phyloP scores from a whole-genome alignment of 2,113 vertebrate genomes.

The Fregetta grallaria region DNA sequence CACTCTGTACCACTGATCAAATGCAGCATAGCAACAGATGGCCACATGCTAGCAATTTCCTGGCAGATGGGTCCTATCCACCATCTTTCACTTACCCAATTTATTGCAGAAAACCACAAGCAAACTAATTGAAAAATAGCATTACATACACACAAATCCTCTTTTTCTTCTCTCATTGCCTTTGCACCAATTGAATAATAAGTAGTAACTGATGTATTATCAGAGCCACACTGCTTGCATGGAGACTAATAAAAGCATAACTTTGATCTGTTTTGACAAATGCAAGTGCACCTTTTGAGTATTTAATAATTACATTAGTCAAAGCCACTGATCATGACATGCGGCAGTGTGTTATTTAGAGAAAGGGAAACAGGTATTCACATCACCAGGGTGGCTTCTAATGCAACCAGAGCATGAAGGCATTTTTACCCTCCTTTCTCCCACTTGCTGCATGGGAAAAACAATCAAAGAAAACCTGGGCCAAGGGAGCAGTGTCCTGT shows the following conservation, averaged over 20 bases:
- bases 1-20: constrained; percentile 3
- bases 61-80: constrained; percentile 31
- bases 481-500: neutral
- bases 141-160: neutral
- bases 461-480: neutral
- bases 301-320: constrained; percentile 58
- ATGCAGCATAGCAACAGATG: constrained; percentile 26
- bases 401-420: neutral
- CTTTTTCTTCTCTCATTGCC: constrained; percentile 4
- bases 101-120: constrained; percentile 26
- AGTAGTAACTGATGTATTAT: neutral
- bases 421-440: neutral
- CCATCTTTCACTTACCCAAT: constrained; percentile 29
- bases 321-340: constrained; percentile 25
- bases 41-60: constrained; percentile 39
- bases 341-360: neutral
- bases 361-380: constrained; percentile 29
- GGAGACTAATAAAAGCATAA: constrained; percentile 41
- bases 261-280: constrained; percentile 62
- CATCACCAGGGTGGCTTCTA: neutral
- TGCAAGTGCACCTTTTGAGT: constrained; percentile 15
- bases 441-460: neutral
- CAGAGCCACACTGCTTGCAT: neutral
- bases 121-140: constrained; percentile 43
- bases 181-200: constrained; percentile 6